These are phyloP conservation scores for Anguilla anguilla DNA, from an alignment of 2,797 vertebrate species.

Conservation along the genomic window DNA sequence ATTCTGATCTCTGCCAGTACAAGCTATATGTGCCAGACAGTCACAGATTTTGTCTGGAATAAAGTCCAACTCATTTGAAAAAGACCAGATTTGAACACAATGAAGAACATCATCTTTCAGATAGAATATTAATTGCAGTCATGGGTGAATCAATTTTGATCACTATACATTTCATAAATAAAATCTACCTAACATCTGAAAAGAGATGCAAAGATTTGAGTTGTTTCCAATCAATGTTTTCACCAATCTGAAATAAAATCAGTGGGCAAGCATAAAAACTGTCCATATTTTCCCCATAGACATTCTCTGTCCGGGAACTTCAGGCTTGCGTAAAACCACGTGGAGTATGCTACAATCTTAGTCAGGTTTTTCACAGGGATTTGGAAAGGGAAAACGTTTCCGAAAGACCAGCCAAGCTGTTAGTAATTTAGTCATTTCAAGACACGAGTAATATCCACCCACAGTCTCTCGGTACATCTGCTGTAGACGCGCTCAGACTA, in stretches of 20 bases:
- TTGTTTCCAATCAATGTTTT: not conserved
- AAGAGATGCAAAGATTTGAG: not conserved
- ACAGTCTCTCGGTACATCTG: slow-evolving; percentile 72
- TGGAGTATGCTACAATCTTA: not conserved
- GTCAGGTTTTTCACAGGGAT: slow-evolving; percentile 18
- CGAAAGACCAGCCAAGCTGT: slow-evolving; percentile 48
- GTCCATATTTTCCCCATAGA: not conserved
- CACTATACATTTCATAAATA: not conserved
- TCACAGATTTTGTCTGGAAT: slow-evolving; percentile 18
- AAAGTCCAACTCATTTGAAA: not conserved
- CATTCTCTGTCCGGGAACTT: not conserved
- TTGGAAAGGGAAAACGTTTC: slow-evolving; percentile 14
- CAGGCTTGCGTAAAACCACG: not conserved
- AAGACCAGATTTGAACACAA: not conserved
- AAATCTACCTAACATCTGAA: not conserved
- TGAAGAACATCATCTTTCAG: not conserved
- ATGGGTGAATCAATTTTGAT: not conserved
- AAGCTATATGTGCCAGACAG: not conserved
- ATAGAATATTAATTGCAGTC: not conserved
- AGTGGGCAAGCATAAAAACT: not conserved
- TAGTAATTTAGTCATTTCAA: slow-evolving; percentile 60
- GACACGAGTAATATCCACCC: slow-evolving; percentile 67
- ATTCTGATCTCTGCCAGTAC: not conserved
- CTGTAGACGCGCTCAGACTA: slow-evolving; percentile 41
- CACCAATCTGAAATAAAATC: not conserved